Evolutionary conservation across 2,888 invertebrate genomes (phyloP).

Genomic region (Tipula helvola): DNA sequence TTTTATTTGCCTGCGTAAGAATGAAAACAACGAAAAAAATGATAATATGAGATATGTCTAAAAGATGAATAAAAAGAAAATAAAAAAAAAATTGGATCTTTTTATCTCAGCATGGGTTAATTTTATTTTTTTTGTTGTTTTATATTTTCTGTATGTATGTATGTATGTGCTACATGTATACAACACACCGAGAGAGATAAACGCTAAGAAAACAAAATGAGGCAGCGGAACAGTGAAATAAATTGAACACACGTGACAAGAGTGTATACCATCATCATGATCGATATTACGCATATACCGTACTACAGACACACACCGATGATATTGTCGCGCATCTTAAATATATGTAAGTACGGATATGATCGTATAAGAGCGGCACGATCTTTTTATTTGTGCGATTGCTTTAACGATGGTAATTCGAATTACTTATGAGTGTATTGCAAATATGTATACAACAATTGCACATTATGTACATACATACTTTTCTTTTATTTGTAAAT

Average conservation of each 20-base stretch:
- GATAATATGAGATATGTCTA: neutral
- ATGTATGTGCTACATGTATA: neutral
- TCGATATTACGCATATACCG: neutral
- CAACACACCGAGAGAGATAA: neutral
- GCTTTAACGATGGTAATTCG: neutral
- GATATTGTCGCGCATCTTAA: neutral
- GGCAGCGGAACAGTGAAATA: neutral
- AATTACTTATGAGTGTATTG: neutral
- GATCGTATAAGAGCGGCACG: neutral
- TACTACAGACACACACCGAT: neutral
- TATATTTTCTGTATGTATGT: neutral
- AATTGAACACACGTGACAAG: neutral
- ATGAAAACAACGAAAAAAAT: neutral
- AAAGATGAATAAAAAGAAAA: neutral
- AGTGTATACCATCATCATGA: neutral
- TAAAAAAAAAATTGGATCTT: neutral
- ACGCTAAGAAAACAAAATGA: neutral
- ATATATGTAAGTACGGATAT: neutral
- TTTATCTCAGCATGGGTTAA: slow-evolving; percentile 4
- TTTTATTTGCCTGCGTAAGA: neutral
- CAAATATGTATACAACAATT: neutral
- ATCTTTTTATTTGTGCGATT: neutral
- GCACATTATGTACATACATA: no score
- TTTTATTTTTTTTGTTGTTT: neutral
- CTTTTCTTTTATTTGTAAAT: neutral